phyloP scores from a whole-genome alignment of 2,888 invertebrate genomes.

The Epistrophella euchroma region DNA sequence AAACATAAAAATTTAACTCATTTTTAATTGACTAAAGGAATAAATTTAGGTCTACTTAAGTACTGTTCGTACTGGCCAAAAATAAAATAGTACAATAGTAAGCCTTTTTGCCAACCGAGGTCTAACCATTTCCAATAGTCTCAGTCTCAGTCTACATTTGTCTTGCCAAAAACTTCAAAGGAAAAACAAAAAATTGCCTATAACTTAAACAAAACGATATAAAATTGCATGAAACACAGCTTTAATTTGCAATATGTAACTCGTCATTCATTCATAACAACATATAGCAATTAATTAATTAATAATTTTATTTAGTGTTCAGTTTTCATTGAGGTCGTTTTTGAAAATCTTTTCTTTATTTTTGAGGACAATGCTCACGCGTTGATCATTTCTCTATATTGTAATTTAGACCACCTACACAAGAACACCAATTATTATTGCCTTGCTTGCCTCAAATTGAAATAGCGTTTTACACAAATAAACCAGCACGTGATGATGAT shows the following conservation, averaged over 20 bases:
- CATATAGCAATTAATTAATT: neutral
- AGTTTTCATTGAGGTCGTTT: conserved; percentile 19
- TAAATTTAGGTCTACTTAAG: no score
- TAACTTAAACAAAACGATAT: neutral
- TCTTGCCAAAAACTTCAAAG: neutral
- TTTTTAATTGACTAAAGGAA: no score
- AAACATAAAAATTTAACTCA: no score
- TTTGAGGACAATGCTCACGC: conserved; percentile 13
- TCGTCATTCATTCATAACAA: neutral
- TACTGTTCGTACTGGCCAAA: no score
- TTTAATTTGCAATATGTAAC: neutral
- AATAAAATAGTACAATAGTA: no score
- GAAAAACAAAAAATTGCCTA: neutral
- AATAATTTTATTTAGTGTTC: neutral
- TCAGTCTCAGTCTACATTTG: neutral
- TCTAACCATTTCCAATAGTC: no score
- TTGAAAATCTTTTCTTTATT: neutral
- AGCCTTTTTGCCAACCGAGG: no score
- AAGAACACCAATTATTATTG: neutral
- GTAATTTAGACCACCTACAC: conserved; percentile 6
- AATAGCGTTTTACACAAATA: neutral
- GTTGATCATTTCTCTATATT: neutral
- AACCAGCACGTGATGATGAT: conserved; percentile 13
- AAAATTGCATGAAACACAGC: neutral
- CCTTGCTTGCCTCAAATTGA: neutral